These are phyloP conservation scores for Hylyphantes graminicola DNA, from an alignment of 1,140 invertebrate genomes.

Conservation along the genomic window DNA sequence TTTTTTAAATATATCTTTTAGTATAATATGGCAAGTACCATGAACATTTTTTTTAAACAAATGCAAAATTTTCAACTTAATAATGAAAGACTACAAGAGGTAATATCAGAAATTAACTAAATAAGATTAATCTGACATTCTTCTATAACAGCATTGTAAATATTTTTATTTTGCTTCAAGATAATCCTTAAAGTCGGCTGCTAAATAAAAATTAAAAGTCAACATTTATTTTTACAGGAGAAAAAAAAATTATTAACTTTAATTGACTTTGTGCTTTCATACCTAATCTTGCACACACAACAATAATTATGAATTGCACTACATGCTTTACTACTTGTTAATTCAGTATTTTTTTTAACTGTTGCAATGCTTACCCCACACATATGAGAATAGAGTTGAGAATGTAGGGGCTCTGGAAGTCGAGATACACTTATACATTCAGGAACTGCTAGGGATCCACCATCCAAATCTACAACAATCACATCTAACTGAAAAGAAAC, in stretches of 20 bases:
- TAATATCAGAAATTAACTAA: neutral
- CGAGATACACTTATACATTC: constrained; percentile 84
- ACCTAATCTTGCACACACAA: too few species aligned
- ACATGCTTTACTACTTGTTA: too few species aligned
- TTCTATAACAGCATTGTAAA: neutral
- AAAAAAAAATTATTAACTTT: too few species aligned
- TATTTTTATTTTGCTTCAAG: too few species aligned
- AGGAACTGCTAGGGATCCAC: constrained; percentile 90
- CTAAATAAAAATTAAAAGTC: too few species aligned
- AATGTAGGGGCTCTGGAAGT: constrained; percentile 80
- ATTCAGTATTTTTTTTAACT: too few species aligned
- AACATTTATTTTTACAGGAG: too few species aligned
- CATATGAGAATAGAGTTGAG: constrained; percentile 77
- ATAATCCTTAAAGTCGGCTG: too few species aligned
- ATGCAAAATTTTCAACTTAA: neutral
- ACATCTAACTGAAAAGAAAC: constrained; percentile 84
- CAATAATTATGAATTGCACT: too few species aligned
- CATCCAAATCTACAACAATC: constrained; percentile 95
- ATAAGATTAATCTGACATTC: neutral
- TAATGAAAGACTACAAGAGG: neutral
- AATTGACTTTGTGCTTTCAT: too few species aligned
- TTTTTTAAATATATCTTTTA: too few species aligned
- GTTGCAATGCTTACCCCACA: constrained; percentile 70
- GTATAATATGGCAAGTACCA: too few species aligned
- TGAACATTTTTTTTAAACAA: neutral